Conservation (phyloP, 2,888 invertebrate species). For the Eupithecia insigniata region DNA sequence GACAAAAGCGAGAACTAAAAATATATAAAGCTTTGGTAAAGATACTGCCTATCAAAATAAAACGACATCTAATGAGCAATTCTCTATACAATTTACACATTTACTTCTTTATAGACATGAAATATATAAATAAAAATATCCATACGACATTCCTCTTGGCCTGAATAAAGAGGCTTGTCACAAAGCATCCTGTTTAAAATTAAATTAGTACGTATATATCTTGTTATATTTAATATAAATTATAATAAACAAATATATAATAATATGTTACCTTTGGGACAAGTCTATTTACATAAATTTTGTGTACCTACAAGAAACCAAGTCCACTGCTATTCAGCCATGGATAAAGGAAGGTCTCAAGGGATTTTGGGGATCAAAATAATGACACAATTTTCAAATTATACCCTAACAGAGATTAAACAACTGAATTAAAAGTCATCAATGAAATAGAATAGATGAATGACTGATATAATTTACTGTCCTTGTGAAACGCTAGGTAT, state of each 20-base stretch:
- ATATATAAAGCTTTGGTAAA: conserved; percentile 56
- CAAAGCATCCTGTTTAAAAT: conserved; percentile 67
- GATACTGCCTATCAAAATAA: conserved; percentile 80
- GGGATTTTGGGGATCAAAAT: conserved; percentile 20
- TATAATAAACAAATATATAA: conserved; percentile 21
- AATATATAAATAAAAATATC: conserved; percentile 53
- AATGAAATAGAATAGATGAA: neutral
- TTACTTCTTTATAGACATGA: conserved; percentile 58
- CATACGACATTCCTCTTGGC: conserved; percentile 64
- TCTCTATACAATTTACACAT: conserved; percentile 80
- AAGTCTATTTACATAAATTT: conserved; percentile 70
- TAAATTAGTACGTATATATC: conserved; percentile 52
- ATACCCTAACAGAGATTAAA: neutral
- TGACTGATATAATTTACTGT: neutral
- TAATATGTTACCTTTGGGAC: conserved; percentile 76
- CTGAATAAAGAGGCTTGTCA: conserved; percentile 71
- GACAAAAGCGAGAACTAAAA: conserved; percentile 39
- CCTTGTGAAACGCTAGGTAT: neutral
- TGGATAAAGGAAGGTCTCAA: conserved; percentile 49
- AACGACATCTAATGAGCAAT: conserved; percentile 76
- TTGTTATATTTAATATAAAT: conserved; percentile 42
- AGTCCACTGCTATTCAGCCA: conserved; percentile 83
- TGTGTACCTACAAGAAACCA: conserved; percentile 81
- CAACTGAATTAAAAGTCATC: neutral
- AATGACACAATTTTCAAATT: conserved; percentile 5